phyloP scores from a whole-genome alignment of 2,888 invertebrate genomes.

The Phalangium opilio region DNA sequence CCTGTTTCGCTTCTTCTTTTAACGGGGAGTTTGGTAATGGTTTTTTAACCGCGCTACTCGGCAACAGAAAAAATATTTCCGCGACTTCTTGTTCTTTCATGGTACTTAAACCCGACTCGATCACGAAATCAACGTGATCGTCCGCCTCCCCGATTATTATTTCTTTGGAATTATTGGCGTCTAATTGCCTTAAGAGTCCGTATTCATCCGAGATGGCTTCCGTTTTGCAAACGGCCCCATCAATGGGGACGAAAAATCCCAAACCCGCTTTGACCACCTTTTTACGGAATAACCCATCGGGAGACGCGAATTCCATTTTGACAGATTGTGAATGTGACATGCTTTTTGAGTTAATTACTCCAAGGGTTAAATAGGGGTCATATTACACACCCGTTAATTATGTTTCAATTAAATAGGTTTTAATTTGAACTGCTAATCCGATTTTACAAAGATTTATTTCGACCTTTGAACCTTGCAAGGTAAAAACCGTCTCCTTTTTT shows the following conservation, averaged over 20 bases:
- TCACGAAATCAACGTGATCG: constrained; percentile 8
- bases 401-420: too few relatives aligned
- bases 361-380: too few relatives aligned
- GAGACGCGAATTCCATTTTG: too few relatives aligned
- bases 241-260: constrained; percentile 39
- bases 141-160: constrained; percentile 15
- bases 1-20: background rate
- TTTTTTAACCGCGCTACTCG: too few relatives aligned
- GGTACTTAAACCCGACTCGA: constrained; percentile 15
- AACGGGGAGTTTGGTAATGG: background rate
- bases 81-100: constrained; percentile 15
- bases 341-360: too few relatives aligned
- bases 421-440: too few relatives aligned
- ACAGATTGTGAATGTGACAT: too few relatives aligned
- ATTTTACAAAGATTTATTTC: too few relatives aligned
- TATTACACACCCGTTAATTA: too few relatives aligned
- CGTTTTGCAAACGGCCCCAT: constrained; percentile 38
- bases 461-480: too few relatives aligned
- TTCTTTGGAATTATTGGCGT: constrained; percentile 7
- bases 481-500: too few relatives aligned
- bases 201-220: constrained; percentile 9
- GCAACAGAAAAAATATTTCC: too few relatives aligned
- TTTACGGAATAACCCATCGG: constrained; percentile 6
- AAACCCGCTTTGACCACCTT: constrained; percentile 27
- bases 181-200: constrained; percentile 5